phyloP scores from a whole-genome alignment of 1,140 invertebrate species.

The Pseudachorutes palmiensis region DNA sequence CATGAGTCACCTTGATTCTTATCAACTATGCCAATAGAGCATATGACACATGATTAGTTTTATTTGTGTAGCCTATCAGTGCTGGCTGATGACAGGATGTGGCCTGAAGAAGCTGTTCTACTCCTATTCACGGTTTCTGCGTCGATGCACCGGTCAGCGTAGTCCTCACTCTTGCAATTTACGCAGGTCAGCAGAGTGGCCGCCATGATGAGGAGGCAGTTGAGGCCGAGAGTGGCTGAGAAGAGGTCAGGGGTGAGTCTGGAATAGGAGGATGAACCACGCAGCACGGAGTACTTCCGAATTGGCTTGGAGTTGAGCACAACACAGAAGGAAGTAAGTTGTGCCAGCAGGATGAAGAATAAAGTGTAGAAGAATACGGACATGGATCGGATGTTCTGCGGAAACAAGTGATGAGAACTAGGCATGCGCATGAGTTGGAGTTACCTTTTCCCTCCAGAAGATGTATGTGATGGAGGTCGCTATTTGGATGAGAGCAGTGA shows the following conservation, averaged over 20 bases:
- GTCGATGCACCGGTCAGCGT: neutral
- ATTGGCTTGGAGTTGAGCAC: neutral
- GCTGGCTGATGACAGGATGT: neutral
- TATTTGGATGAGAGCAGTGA: neutral
- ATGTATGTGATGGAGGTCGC: neutral
- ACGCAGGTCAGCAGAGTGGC: neutral
- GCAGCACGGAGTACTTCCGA: neutral
- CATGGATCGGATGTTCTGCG: neutral
- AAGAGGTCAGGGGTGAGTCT: neutral
- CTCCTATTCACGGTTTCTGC: neutral
- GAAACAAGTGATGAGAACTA: neutral
- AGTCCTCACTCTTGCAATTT: neutral
- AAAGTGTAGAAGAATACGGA: neutral
- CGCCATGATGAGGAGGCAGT: neutral
- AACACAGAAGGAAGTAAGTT: neutral
- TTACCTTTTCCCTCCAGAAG: neutral
- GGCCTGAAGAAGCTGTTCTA: neutral
- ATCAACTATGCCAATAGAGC: neutral
- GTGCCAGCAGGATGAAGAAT: neutral
- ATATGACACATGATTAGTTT: neutral
- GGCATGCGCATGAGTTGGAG: neutral
- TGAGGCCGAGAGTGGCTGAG: neutral
- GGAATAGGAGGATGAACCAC: neutral
- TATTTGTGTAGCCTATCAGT: neutral
- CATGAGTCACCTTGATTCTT: neutral